Conservation (phyloP, 2,888 invertebrate genomes). For the Acleris literana region DNA sequence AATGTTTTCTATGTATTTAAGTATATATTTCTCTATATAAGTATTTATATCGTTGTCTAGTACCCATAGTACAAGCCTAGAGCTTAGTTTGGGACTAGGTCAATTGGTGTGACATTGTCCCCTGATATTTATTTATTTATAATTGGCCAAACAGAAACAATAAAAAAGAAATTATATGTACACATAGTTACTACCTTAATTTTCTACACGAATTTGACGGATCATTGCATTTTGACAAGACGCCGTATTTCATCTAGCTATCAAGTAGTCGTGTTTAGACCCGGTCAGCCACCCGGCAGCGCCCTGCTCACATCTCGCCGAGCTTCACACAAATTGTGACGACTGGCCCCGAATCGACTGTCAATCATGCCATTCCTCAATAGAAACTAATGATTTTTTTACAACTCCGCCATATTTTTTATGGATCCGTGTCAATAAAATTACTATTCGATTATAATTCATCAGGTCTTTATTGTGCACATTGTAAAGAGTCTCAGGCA, state of each 20-base stretch:
- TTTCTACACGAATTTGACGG: too few relatives aligned
- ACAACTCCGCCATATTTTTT: slow-evolving; percentile 38
- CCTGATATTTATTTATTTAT: too few relatives aligned
- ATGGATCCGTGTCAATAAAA: slow-evolving; percentile 41
- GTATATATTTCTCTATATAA: too few relatives aligned
- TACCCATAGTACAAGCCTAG: too few relatives aligned
- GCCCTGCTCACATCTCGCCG: slow-evolving; percentile 51
- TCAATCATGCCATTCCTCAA: slow-evolving; percentile 53
- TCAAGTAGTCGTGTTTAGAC: slow-evolving; percentile 39
- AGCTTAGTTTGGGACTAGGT: too few relatives aligned
- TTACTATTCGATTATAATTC: slow-evolving; percentile 38
- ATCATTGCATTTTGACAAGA: too few relatives aligned
- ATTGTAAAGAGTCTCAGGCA: slow-evolving; percentile 43
- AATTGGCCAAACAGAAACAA: too few relatives aligned
- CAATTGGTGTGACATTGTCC: too few relatives aligned
- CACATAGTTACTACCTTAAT: too few relatives aligned
- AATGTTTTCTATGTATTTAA: too few relatives aligned
- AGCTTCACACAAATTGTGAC: slow-evolving; percentile 68
- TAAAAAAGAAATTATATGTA: too few relatives aligned
- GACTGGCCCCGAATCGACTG: slow-evolving; percentile 59
- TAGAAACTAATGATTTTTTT: slow-evolving; percentile 59
- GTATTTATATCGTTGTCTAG: too few relatives aligned
- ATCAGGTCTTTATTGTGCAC: slow-evolving; percentile 37
- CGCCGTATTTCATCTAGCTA: not conserved
- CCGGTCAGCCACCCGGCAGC: slow-evolving; percentile 51